phyloP scores from a whole-genome alignment of 2,113 vertebrate genomes.

The Sarotherodon lohbergeri region DNA sequence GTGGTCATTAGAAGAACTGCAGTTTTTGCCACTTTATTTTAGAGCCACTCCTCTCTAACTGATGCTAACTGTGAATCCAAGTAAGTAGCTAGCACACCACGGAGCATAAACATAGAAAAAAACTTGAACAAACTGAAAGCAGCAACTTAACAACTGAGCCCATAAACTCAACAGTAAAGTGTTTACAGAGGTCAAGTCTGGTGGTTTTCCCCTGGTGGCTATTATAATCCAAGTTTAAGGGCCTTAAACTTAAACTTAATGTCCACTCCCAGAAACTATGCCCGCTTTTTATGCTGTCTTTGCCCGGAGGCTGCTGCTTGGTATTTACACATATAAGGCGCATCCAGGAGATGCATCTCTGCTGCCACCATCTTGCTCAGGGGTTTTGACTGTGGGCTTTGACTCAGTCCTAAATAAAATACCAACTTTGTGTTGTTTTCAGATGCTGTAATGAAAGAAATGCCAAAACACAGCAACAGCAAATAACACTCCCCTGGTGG shows the following conservation, averaged over 20 bases:
- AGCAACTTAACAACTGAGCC: background rate
- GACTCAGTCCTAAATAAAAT: background rate
- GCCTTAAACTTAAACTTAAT: background rate
- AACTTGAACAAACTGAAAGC: too few relatives aligned
- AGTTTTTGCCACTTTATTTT: background rate
- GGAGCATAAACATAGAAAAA: background rate
- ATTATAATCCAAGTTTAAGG: background rate
- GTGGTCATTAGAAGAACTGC: background rate
- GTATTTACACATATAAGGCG: background rate
- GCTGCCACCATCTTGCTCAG: background rate
- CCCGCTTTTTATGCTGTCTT: fast-evolving
- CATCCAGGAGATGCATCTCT: background rate
- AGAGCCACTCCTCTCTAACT: background rate
- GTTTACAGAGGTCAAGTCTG: background rate
- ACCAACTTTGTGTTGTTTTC: background rate
- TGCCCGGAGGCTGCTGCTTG: too few relatives aligned
- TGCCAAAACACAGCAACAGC: background rate
- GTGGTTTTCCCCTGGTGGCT: background rate
- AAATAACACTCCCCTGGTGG: background rate
- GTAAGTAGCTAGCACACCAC: background rate
- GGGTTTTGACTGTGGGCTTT: background rate
- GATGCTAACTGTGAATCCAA: background rate
- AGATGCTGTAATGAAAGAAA: background rate
- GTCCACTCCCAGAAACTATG: background rate
- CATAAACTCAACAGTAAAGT: background rate